phyloP scores from a whole-genome alignment of 2,113 vertebrate genomes.

The Corythornis vintsioides region DNA sequence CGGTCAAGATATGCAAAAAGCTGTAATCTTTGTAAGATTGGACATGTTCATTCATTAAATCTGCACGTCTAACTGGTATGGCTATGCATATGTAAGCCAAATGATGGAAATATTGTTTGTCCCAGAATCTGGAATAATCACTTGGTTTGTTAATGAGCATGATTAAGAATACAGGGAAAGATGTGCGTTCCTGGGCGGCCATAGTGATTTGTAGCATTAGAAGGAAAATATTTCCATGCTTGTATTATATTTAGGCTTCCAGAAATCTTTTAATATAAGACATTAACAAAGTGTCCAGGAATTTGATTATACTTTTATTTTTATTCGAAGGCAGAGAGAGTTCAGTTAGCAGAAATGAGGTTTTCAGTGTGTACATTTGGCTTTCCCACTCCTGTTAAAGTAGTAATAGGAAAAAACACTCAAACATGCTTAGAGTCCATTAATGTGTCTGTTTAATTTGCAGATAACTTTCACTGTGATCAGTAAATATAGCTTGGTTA shows the following conservation, averaged over 20 bases:
- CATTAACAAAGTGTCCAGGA: not conserved
- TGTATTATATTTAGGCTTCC: not conserved
- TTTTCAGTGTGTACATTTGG: not conserved
- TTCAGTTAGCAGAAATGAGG: not conserved
- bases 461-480: not conserved
- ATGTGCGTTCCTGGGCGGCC: not conserved
- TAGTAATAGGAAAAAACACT: not conserved
- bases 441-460: not conserved
- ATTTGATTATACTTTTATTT: not conserved
- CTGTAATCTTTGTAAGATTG: conserved; percentile 44
- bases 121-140: conserved; percentile 35
- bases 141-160: conserved; percentile 11
- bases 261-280: not conserved
- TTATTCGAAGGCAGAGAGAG: not conserved
- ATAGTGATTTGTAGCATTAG: not conserved
- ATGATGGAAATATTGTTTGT: conserved; percentile 34
- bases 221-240: conserved; percentile 9
- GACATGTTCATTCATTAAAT: conserved; percentile 36
- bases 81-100: conserved; percentile 31
- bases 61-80: conserved; percentile 37
- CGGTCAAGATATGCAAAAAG: conserved; percentile 48
- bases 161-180: conserved; percentile 18
- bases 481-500: not conserved
- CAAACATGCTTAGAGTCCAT: not conserved
- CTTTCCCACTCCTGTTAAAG: conserved; percentile 1